Evolutionary conservation across 2,888 invertebrate genomes (phyloP), one percentile per base, ranked within the genome.

Genomic region (Drosophila crucigera): DNA sequence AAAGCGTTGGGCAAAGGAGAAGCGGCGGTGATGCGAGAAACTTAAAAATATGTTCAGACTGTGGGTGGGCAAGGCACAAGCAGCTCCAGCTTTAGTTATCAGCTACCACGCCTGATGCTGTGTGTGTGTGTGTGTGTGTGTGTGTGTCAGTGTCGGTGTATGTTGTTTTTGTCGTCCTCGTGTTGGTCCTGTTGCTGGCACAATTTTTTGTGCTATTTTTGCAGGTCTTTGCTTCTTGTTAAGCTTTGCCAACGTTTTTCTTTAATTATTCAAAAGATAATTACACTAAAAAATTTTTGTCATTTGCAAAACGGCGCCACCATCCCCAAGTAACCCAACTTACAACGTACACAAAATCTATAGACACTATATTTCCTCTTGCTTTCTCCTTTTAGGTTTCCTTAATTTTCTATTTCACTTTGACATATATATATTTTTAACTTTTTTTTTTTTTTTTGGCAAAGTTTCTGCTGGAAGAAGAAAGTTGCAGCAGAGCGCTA

Each of bases 211-310:
- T 62, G 59, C 76, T 76, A 76, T 80, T 78, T 76, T 81, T 50
- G 63, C 81, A 55, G 52, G 62, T 56, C 68, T 68, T 61, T 73
- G 72, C 63, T 73, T 73, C 76, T 74, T 72, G 76, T 87, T 73
- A 80, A 79, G 85, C 82, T 82, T 58, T 65, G 74, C 73, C 77
- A 90, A 90, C 90, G 77, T 85, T 86, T 86, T 83, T 80, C 89
- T 90, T 87, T 90, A 91, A 91, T 91, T 91, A 91, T 92, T 89
- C 91, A 91, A 91, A 91, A 91, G 91, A 92, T 91, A 91, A 91
- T 91, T 91, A 91, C 90, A 84, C 80, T 80, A 80, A 89, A 79
- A 43, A 76, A 78, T 73, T 76, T 79, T 79, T 80, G 73, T 83
- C 82, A 78, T 84, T 82, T 80, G 78, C 72, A 78, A 83, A 80